These are phyloP conservation scores for Conchocele bisecta DNA, from an alignment of 2,888 invertebrate genomes.

Conservation along the genomic window DNA sequence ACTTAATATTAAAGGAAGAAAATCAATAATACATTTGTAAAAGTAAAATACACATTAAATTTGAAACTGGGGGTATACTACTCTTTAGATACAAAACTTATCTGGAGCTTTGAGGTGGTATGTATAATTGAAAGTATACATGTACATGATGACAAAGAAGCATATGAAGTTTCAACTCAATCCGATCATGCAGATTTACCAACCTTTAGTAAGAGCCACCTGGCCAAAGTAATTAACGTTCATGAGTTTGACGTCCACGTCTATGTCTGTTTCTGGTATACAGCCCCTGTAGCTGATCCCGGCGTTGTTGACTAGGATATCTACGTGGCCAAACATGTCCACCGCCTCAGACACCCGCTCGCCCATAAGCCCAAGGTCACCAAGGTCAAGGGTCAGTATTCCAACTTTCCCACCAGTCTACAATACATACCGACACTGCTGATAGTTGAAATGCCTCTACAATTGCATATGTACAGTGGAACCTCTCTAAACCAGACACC, in stretches of 20 bases:
- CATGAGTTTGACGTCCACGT: slow-evolving; percentile 95
- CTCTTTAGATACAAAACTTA: too few species aligned
- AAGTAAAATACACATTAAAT: too few species aligned
- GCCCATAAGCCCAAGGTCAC: slow-evolving; percentile 87
- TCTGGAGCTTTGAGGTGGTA: too few species aligned
- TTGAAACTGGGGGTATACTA: too few species aligned
- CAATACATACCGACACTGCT: too few species aligned
- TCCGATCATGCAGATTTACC: too few species aligned
- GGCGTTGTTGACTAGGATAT: slow-evolving; percentile 96
- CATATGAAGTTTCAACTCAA: neutral
- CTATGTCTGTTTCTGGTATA: slow-evolving; percentile 88
- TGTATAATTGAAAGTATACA: neutral
- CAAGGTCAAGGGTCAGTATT: slow-evolving; percentile 92
- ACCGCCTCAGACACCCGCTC: slow-evolving; percentile 86
- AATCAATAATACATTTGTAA: too few species aligned
- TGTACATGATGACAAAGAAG: neutral
- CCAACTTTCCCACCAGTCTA: too few species aligned
- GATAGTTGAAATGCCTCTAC: too few species aligned
- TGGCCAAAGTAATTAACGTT: slow-evolving; percentile 97
- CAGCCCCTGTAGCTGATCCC: slow-evolving; percentile 91
- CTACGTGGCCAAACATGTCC: slow-evolving; percentile 85
- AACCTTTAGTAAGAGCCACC: slow-evolving; percentile 95
- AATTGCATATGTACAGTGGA: too few species aligned
- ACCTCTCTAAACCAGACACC: too few species aligned
- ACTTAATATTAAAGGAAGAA: too few species aligned